Conservation (phyloP, 2,113 vertebrate genomes). For the Sturnira hondurensis region DNA sequence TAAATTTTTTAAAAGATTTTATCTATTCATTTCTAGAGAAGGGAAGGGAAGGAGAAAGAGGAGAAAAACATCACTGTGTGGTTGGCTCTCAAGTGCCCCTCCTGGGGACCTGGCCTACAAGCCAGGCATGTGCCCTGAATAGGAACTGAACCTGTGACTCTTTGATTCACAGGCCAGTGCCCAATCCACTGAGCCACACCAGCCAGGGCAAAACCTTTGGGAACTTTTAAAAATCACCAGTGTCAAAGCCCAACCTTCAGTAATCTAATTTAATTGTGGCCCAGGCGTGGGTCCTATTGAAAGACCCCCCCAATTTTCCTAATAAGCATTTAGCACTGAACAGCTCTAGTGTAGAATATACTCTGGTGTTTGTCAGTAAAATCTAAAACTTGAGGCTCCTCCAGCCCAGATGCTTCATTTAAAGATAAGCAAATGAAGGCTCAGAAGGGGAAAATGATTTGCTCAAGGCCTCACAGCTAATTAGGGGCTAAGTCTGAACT, state of each 20-base stretch:
- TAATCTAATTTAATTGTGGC: not conserved
- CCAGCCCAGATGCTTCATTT: not conserved
- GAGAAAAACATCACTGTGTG: too few species aligned
- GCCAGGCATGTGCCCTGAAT: too few species aligned
- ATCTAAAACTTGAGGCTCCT: not conserved
- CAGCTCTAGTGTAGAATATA: not conserved
- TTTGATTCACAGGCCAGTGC: too few species aligned
- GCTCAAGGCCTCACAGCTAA: constrained; percentile 26
- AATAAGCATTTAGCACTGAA: not conserved
- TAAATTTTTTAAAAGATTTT: too few species aligned
- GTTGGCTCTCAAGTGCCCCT: too few species aligned
- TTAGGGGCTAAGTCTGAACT: constrained; percentile 5
- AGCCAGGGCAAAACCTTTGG: too few species aligned
- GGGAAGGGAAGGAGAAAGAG: too few species aligned
- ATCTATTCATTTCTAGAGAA: too few species aligned
- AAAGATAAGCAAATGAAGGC: not conserved
- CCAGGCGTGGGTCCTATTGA: not conserved
- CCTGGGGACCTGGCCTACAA: too few species aligned
- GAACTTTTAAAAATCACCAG: not conserved
- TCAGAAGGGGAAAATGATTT: not conserved
- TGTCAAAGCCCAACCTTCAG: not conserved
- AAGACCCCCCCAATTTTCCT: not conserved
- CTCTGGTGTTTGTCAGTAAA: not conserved
- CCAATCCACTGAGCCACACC: too few species aligned
- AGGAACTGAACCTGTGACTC: too few species aligned